Percentiles rank a stretch among this genome's conserved stretches.
phyloP scores from a whole-genome alignment of 2,888 invertebrate species.

The Hemistola chrysoprasaria region DNA sequence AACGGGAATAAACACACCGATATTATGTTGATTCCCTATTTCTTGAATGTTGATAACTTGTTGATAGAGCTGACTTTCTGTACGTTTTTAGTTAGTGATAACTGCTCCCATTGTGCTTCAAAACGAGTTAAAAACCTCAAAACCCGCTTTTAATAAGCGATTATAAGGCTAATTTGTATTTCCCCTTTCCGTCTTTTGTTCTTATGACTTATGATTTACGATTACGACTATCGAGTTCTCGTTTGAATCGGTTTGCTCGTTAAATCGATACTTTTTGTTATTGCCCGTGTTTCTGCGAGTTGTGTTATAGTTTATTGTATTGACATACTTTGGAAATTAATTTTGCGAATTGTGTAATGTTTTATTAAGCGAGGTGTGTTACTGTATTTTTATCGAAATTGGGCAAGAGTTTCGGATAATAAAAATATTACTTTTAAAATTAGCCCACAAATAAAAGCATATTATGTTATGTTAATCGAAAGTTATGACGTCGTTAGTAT shows the following conservation, averaged over 20 bases:
- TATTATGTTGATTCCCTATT: too few species aligned
- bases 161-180: conserved; percentile 78
- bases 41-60: too few species aligned
- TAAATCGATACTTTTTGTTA: conserved; percentile 45
- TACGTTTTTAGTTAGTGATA: too few species aligned
- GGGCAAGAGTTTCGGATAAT: too few species aligned
- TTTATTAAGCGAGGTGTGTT: too few species aligned
- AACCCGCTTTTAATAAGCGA: conserved; percentile 52
- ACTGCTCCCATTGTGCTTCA: conserved; percentile 12
- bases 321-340: conserved; percentile 13
- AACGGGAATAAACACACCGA: too few species aligned
- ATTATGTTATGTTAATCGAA: too few species aligned
- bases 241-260: conserved; percentile 54
- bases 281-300: conserved; percentile 44
- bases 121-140: conserved; percentile 21
- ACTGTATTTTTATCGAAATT: too few species aligned
- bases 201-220: conserved; percentile 66
- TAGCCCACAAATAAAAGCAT: too few species aligned
- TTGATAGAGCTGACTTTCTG: too few species aligned
- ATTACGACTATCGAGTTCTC: conserved; percentile 58
- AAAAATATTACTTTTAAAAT: too few species aligned
- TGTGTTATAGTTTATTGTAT: conserved; percentile 32
- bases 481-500: too few species aligned
- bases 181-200: conserved; percentile 77
- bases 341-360: neutral